Base-by-base conservation (phyloP, 2,888 invertebrate genomes). In the Leptinotarsa rubiginosa region DNA sequence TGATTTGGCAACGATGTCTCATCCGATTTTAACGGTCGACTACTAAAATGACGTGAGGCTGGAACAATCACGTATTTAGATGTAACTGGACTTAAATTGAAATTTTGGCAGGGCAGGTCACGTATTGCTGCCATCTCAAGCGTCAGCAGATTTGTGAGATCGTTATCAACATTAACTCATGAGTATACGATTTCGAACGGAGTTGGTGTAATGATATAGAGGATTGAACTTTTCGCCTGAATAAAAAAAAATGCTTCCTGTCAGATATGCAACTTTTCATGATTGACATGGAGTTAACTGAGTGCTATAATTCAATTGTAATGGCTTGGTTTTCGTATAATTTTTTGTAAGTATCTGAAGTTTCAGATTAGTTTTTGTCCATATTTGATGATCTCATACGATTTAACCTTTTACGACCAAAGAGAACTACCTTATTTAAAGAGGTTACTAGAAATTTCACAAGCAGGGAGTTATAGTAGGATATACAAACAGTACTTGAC, bases 21-120 rank as follows among this genome's bases (percentile, higher is more conserved):
- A 31, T 62, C 62, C n/a, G 31, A 62, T 52, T 52, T 81, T 84
- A 84, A 84, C 83, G 83, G 84, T 82, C 79, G 25, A 13, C 52
- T 54, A 22, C 31, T 59, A 25, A 62, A 62, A 62, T 41, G n/a
- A 25, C 62, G 31, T 31, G 62, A 62, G 62, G 62, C 16, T 62
- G 62, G 31, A 41, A 62, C 62, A 62, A 62, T 62, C 62, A 62
- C 31, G 62, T 62, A 62, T 62, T 31, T 31, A 62, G 25, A 10
- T 62, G n/a, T 62, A 62, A 62, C 62, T 62, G 62, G 62, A 62
- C 41, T 62, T 31, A n/a, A 62, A 62, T 62, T 62, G 41, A 62
- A 62, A 62, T 62, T 62, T 62, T 62, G 62, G 62, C 62, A 41
- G 62, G 62, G 25, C 41, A 41, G 62, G 62, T 62, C 62, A 62